phyloP scores from a whole-genome alignment of 2,888 invertebrate species.

The Dryobota labecula region DNA sequence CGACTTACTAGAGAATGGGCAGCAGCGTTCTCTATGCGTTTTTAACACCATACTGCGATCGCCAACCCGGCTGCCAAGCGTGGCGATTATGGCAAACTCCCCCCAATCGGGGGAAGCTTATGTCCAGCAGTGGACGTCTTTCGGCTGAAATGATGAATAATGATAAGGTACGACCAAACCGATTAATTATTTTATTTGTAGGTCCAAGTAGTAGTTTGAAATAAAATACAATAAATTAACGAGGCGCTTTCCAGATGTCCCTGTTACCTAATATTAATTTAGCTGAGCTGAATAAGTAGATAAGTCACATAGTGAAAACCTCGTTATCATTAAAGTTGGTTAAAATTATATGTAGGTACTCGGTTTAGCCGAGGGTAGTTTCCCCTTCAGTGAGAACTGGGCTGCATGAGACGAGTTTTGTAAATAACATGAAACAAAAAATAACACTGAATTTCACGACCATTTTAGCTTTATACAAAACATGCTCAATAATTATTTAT shows the following conservation, averaged over 20 bases:
- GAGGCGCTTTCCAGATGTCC: not conserved
- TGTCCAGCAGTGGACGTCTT: no score
- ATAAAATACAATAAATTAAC: not conserved
- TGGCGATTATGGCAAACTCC: no score
- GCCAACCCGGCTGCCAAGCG: no score
- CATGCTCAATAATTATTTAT: not conserved
- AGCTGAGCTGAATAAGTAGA: not conserved
- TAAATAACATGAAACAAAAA: not conserved
- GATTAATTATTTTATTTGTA: constrained; percentile 10
- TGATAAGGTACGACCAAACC: no score
- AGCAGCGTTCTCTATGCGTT: no score
- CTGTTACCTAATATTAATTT: constrained; percentile 1
- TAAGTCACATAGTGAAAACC: not conserved
- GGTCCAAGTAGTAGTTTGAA: not conserved
- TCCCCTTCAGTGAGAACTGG: not conserved
- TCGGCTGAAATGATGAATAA: no score
- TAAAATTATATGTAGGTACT: not conserved
- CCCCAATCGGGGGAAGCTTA: no score
- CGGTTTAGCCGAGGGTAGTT: not conserved
- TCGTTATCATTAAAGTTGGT: not conserved
- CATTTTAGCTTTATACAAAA: not conserved
- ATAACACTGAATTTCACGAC: not conserved
- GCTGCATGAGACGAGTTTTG: no score
- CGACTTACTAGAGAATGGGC: no score
- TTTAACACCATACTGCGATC: no score